A percentile compares a stretch with the other conserved stretches of the same genome.
These are phyloP conservation scores for Rhinolophus sinicus DNA, from an alignment of 2,113 vertebrate genomes.

Conservation along the genomic window DNA sequence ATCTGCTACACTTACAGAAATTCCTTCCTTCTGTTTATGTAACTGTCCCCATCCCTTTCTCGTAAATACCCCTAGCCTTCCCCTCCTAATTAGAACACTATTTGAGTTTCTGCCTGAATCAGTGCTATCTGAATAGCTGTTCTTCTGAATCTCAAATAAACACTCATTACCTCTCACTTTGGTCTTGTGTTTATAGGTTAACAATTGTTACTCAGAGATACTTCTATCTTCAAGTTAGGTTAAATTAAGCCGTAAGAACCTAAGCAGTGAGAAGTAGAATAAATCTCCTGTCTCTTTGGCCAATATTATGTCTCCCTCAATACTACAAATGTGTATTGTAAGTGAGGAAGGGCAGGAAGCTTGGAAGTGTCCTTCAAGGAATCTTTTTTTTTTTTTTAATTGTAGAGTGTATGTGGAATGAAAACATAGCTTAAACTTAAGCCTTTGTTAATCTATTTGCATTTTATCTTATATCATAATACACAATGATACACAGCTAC, in stretches of 20 bases:
- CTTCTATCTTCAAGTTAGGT: not conserved
- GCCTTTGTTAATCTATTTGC: not conserved
- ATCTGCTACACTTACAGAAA: not conserved
- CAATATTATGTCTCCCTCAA: too few relatives aligned
- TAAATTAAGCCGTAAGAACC: not conserved
- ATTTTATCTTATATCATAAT: not conserved
- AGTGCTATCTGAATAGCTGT: not conserved
- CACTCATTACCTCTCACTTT: not conserved
- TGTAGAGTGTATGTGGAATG: not conserved
- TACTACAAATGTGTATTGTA: not conserved
- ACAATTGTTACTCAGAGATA: not conserved
- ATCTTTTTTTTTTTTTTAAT: not conserved
- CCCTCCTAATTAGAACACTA: not conserved
- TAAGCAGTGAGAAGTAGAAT: not conserved
- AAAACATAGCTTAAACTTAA: not conserved
- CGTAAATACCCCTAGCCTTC: not conserved
- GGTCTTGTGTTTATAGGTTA: not conserved
- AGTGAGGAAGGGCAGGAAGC: accelerated
- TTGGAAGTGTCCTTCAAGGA: not conserved
- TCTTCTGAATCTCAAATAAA: not conserved
- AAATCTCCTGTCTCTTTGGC: not conserved
- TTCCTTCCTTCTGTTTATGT: not conserved
- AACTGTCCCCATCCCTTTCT: not conserved
- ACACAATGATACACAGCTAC: not conserved
- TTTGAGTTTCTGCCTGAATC: not conserved